These are phyloP conservation scores for Microcaecilia unicolor DNA, from an alignment of 2,797 vertebrate genomes.

Conservation along the genomic window DNA sequence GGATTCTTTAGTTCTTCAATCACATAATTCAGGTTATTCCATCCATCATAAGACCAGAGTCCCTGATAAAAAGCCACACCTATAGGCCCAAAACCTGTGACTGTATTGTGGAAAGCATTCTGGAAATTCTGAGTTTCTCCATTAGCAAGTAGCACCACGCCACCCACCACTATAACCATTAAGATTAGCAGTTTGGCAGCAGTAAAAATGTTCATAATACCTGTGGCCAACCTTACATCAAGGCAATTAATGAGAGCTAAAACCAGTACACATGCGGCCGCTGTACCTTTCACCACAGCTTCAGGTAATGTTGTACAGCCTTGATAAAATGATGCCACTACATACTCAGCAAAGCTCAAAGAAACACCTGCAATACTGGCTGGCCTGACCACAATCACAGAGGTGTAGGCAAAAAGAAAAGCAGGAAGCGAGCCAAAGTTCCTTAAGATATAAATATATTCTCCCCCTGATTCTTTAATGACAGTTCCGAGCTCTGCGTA, in stretches of 20 bases:
- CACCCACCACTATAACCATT: slow-evolving; percentile 57
- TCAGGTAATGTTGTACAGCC: slow-evolving; percentile 55
- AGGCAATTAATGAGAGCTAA: slow-evolving; percentile 67
- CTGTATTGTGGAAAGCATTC: slow-evolving; percentile 65
- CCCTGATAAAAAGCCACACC: slow-evolving; percentile 81
- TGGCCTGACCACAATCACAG: slow-evolving; percentile 66
- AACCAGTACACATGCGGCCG: slow-evolving; percentile 52
- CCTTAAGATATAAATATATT: slow-evolving; percentile 77
- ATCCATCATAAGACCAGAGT: slow-evolving; percentile 81
- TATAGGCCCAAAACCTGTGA: slow-evolving; percentile 43
- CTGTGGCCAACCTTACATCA: slow-evolving; percentile 59
- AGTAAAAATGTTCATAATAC: slow-evolving; percentile 65
- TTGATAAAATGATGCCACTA: slow-evolving; percentile 61
- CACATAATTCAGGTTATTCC: slow-evolving; percentile 78
- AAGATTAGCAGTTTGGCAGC: slow-evolving; percentile 64
- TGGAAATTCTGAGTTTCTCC: slow-evolving; percentile 53
- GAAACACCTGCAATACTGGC: slow-evolving; percentile 58
- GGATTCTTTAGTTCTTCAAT: slow-evolving; percentile 76
- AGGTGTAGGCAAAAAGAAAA: slow-evolving; percentile 69
- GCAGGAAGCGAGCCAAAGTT: slow-evolving; percentile 68
- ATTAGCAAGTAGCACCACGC: slow-evolving; percentile 50
- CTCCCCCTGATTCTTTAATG: slow-evolving; percentile 75
- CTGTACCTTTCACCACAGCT: slow-evolving; percentile 54
- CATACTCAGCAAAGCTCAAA: slow-evolving; percentile 71
- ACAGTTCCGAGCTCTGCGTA: slow-evolving; percentile 78